phyloP scores from a whole-genome alignment of 2,797 vertebrate species.

The Setipinna tenuifilis region DNA sequence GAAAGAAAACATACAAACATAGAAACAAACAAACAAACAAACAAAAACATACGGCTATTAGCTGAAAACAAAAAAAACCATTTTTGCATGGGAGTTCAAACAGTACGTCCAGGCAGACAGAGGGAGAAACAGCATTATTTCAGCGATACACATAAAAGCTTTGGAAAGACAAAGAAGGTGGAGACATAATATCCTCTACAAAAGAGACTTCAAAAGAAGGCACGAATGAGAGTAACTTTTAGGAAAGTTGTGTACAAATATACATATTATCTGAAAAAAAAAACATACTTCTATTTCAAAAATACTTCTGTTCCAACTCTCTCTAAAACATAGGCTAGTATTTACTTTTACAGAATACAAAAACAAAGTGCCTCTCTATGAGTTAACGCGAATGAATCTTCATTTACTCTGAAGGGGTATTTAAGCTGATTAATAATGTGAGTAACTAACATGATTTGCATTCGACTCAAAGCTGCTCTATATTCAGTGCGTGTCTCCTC shows the following conservation, averaged over 20 bases:
- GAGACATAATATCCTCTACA: background rate
- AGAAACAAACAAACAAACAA: conserved; percentile 67
- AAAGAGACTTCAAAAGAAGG: background rate
- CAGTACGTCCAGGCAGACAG: conserved; percentile 13
- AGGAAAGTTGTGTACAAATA: background rate
- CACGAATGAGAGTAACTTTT: background rate
- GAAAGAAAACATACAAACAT: conserved; percentile 69
- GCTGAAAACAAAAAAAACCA: conserved; percentile 56
- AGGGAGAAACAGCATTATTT: background rate
- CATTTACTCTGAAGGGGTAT: background rate
- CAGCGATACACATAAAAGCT: background rate
- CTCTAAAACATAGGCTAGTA: too few relatives aligned
- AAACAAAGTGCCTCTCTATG: too few relatives aligned
- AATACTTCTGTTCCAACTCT: background rate
- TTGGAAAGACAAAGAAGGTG: background rate
- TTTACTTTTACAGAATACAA: too few relatives aligned
- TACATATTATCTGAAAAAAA: background rate
- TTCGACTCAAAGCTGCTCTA: background rate
- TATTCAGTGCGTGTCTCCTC: background rate
- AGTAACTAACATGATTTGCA: background rate
- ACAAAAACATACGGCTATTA: conserved; percentile 76
- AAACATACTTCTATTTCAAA: too few relatives aligned
- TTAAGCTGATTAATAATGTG: background rate
- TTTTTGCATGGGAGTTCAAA: background rate
- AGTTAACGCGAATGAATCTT: too few relatives aligned